Evolutionary conservation across 1,140 invertebrate genomes (phyloP).

Genomic region (Neodiprion virginianus): DNA sequence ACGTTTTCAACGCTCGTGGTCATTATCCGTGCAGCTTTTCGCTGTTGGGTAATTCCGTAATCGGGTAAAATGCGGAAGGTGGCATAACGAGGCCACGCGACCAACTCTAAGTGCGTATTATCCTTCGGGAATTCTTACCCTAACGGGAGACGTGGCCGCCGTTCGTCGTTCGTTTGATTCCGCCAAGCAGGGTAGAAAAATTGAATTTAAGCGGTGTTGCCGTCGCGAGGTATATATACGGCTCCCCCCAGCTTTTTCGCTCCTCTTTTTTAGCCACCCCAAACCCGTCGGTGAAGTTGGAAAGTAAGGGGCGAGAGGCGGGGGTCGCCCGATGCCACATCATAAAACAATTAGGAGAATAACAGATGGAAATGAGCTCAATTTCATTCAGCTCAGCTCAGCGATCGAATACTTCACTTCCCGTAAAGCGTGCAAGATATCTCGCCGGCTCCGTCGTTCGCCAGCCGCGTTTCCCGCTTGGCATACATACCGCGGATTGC

Average conservation of each 20-base stretch:
- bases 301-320: neutral
- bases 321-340: neutral
- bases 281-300: neutral
- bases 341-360: slow-evolving; percentile 6
- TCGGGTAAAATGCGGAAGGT: neutral
- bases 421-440: neutral
- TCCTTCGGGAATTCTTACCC: neutral
- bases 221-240: too few relatives aligned
- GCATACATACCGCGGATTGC: neutral
- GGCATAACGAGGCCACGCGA: neutral
- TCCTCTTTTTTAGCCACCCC: too few relatives aligned
- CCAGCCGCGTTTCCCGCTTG: neutral
- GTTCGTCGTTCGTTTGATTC: neutral
- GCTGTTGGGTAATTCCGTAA: neutral
- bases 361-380: slow-evolving; percentile 7
- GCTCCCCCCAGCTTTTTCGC: too few relatives aligned
- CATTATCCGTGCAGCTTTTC: neutral
- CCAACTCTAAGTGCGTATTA: neutral
- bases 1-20: too few relatives aligned
- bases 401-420: neutral
- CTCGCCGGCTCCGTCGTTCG: neutral
- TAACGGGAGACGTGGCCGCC: neutral
- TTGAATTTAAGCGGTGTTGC: neutral
- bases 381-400: slow-evolving; percentile 5
- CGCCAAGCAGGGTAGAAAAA: neutral